Evolutionary conservation across 2,888 invertebrate genomes (phyloP), one percentile per base, ranked within the genome.

Genomic region (Ametastegia equiseti): DNA sequence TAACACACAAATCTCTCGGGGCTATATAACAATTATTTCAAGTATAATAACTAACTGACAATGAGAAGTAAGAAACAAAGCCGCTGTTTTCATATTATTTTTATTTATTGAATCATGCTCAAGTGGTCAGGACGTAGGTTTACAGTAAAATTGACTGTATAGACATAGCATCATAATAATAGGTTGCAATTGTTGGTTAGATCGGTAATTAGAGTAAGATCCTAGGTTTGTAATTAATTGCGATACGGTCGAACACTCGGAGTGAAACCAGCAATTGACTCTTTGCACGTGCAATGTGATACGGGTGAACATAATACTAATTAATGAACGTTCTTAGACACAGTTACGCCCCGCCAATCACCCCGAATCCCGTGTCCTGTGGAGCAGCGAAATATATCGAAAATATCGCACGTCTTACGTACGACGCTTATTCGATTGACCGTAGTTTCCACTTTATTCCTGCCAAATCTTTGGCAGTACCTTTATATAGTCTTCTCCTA

Each of bases 381-480:
- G 65, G 65, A 39, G n/a, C n/a, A n/a, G 65, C 65, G 65, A 67
- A 67, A 39, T 39, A 39, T 39, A n/a, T 67, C 39, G 65, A 67
- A 39, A 60, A 67, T 33, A 30, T 63, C 65, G 19, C n/a, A 19
- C 6, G 33, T 7, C 19, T n/a, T 67, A 36, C 36, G 19, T 65
- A 65, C 23, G 23, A 13, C 33, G n/a, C n/a, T 6, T 15, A 9
- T 65, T 19, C 6, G 65, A 7, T 36, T 36, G 65, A 19, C 65
- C 36, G 39, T 67, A 13, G 39, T 67, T 67, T 11, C n/a, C 65
- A 39, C 65, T 39, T n/a, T 67, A 67, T 67, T 67, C 65, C 19
- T 19, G 39, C 15, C 7, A 19, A 67, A 67, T 67, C 65, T 39
- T 19, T 15, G 39, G 19, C 39, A n/a, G 39, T 67, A 71, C 47